Evolutionary conservation across 1,140 invertebrate species (phyloP), one percentile per base, ranked within the genome.

Genomic region (Dendroctonus ponderosae): DNA sequence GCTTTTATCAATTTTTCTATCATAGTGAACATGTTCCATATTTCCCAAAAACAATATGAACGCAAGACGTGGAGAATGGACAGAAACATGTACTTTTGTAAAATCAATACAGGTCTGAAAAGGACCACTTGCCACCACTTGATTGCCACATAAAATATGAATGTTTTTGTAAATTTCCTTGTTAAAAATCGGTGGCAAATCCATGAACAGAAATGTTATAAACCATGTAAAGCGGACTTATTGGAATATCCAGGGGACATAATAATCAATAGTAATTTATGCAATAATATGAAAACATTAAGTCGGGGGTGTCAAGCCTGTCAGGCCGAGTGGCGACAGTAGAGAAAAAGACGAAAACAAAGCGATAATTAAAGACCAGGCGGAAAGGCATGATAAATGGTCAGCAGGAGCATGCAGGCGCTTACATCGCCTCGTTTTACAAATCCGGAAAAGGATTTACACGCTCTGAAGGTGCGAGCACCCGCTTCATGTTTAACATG

Each of bases 371-470:
- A 66, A 66, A 66, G 54, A 59, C 46, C 64, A 44, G 26, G 44
- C 64, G 56, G 64, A 52, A 43, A 42, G 64, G 54, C 64, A 66
- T 66, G 64, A 66, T 66, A 66, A 66, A 66, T 66, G 64, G 64
- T 66, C 64, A 66, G 56, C 48, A 41, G 48, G 46, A 66, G 53
- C 56, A 66, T 66, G 64, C 64, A 66, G 64, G 64, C 64, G 64
- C 64, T 66, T 66, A 66, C 42, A 60, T 38, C 42, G 64, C 46
- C 56, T 66, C 64, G 64, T 66, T 66, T 66, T 66, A 58, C 56
- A 66, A 66, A 66, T 66, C 64, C 64, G 41, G 56, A 59, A 66
- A 66, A 66, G 64, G 64, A 66, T 66, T 66, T 66, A 66, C 64
- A 66, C 44, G 64, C 54, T 66, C 40, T 40, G 56, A 57, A 66